Conservation (phyloP, 2,888 invertebrate species). For the Macaria liturata region DNA sequence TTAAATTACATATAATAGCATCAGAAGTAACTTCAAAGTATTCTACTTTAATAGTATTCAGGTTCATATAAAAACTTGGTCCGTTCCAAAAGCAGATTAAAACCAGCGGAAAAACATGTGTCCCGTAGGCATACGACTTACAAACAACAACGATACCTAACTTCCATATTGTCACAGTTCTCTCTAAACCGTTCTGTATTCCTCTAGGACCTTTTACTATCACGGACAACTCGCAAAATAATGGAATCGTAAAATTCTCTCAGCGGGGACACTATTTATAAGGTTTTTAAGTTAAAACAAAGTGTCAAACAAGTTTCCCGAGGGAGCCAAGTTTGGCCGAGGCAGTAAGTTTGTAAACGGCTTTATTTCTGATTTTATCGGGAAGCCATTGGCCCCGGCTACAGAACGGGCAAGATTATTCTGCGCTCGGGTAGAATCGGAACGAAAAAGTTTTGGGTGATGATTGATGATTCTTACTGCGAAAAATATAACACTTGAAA, state of each 20-base stretch:
- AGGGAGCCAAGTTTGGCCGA: constrained; percentile 60
- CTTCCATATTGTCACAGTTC: constrained; percentile 26
- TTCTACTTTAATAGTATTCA: no score
- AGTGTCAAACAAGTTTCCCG: constrained; percentile 67
- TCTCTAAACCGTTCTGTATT: constrained; percentile 34
- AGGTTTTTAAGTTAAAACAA: constrained; percentile 68
- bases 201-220: constrained; percentile 48
- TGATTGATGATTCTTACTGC: no score
- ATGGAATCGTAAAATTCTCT: constrained; percentile 59
- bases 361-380: constrained; percentile 68
- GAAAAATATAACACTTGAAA: no score
- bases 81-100: background rate
- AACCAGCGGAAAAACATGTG: constrained; percentile 11
- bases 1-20: no score
- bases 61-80: no score
- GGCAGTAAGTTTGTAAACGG: constrained; percentile 61
- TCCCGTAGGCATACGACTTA: constrained; percentile 8
- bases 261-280: constrained; percentile 69
- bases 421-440: no score
- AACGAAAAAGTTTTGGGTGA: no score
- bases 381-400: constrained; percentile 39
- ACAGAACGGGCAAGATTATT: no score
- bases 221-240: constrained; percentile 55
- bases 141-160: constrained; percentile 14
- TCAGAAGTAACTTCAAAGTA: no score